Percentiles rank a stretch among this genome's conserved stretches.
Conservation (phyloP, 2,888 invertebrate species). For the Eristalinus sepulchralis region DNA sequence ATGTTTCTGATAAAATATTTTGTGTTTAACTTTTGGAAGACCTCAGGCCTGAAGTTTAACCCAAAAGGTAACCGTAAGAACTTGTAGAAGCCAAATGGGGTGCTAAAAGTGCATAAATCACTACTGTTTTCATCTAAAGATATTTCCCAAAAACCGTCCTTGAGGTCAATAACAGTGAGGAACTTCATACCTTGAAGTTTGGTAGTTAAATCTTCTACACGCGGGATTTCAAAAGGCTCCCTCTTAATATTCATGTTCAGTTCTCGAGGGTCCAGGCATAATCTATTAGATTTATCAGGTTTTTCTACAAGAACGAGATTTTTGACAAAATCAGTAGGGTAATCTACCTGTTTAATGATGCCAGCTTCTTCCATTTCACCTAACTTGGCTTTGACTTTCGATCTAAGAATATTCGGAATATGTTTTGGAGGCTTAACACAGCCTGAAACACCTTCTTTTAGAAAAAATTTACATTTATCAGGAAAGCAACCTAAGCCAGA, state of each 20-base stretch:
- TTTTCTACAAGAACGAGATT: slow-evolving; percentile 16
- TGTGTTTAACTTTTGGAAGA: slow-evolving; percentile 15
- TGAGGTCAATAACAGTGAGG: slow-evolving; percentile 7
- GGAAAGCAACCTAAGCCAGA: neutral
- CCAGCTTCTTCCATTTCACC: too few species aligned
- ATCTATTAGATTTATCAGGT: neutral
- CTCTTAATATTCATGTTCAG: slow-evolving; percentile 2
- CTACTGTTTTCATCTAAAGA: neutral
- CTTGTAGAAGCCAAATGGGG: too few species aligned
- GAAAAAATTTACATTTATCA: neutral
- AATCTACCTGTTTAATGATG: neutral
- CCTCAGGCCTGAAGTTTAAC: slow-evolving; percentile 29
- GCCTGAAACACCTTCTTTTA: neutral
- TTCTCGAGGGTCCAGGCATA: slow-evolving; percentile 10
- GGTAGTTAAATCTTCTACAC: slow-evolving; percentile 13
- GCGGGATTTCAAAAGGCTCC: slow-evolving; percentile 13
- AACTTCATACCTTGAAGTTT: neutral
- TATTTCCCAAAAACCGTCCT: slow-evolving; percentile 22
- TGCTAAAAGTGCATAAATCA: slow-evolving; percentile 32
- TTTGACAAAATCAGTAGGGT: slow-evolving; percentile 81
- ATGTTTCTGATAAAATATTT: neutral
- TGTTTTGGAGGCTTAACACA: neutral
- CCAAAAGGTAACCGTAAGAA: too few species aligned
- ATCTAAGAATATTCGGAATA: neutral
- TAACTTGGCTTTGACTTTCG: neutral